Conservation (phyloP, 1,140 invertebrate species). For the Zaprionus ghesquierei region DNA sequence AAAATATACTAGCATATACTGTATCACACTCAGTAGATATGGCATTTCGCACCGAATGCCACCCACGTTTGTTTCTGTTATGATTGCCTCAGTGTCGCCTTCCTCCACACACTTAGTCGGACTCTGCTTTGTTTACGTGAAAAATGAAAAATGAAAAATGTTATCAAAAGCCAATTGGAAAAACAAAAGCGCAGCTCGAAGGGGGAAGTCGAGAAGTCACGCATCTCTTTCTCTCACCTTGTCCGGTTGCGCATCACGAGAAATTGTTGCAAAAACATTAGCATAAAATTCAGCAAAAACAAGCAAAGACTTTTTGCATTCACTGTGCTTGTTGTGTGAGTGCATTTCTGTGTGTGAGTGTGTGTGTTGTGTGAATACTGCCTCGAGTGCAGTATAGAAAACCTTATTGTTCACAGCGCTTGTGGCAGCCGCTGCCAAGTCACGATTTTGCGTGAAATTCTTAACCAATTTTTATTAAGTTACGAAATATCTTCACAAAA, state of each 20-base stretch:
- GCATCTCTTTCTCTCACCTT: slow-evolving; percentile 15
- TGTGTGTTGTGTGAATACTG: slow-evolving; percentile 47
- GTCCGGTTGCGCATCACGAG: slow-evolving; percentile 39
- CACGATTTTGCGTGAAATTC: slow-evolving; percentile 21
- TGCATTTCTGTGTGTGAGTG: background rate
- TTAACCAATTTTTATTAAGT: background rate
- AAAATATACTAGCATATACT: slow-evolving; percentile 26
- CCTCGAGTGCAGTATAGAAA: slow-evolving; percentile 55
- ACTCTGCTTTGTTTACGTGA: slow-evolving; percentile 11
- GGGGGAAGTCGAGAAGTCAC: background rate
- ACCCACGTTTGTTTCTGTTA: slow-evolving; percentile 39
- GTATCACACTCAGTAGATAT: slow-evolving; percentile 70
- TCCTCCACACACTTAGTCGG: background rate
- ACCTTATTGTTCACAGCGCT: slow-evolving; percentile 47
- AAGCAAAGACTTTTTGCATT: slow-evolving; percentile 35
- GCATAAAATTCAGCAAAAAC: slow-evolving; percentile 45
- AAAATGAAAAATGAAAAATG: slow-evolving; percentile 20
- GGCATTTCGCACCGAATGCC: slow-evolving; percentile 38
- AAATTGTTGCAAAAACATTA: slow-evolving; percentile 62
- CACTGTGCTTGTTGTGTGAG: slow-evolving; percentile 32
- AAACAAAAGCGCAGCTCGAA: slow-evolving; percentile 23
- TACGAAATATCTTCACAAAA: no score
- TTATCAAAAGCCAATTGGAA: slow-evolving; percentile 22
- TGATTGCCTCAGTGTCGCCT: slow-evolving; percentile 28
- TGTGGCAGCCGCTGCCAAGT: background rate